Conservation (phyloP, 1,140 invertebrate species). For the Brachionus koreanus region DNA sequence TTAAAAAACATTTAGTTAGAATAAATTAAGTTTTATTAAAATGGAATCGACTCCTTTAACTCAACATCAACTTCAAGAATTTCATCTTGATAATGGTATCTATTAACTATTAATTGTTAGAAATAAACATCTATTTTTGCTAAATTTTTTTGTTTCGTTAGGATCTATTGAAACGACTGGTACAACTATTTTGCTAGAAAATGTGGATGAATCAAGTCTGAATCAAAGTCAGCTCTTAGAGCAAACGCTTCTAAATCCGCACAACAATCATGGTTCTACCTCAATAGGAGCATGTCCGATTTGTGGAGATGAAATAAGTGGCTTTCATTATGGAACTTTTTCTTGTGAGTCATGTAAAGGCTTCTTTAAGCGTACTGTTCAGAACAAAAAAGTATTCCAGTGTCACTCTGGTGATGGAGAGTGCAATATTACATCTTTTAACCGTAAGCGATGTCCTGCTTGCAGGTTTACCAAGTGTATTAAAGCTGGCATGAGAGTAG, state of each 20-base stretch:
- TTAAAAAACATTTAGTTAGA: neutral
- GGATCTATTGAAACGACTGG: neutral
- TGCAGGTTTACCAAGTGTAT: constrained; percentile 95
- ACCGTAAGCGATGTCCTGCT: constrained; percentile 90
- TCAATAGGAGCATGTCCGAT: constrained; percentile 78
- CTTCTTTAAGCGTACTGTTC: constrained; percentile 95
- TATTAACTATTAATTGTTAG: no score
- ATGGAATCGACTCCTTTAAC: neutral
- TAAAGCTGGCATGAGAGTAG: constrained; percentile 90
- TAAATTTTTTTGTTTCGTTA: neutral
- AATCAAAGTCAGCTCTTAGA: neutral
- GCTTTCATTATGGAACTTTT: constrained; percentile 69
- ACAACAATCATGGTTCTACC: neutral
- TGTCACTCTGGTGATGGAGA: constrained; percentile 75
- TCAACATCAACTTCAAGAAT: constrained; percentile 25
- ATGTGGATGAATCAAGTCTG: neutral
- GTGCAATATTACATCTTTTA: constrained; percentile 81
- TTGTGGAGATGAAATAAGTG: constrained; percentile 80
- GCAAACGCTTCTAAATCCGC: neutral
- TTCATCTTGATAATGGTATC: neutral
- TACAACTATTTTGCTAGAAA: constrained; percentile 8
- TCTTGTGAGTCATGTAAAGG: constrained; percentile 95
- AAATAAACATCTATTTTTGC: neutral
- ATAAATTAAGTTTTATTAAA: neutral
- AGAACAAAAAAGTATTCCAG: constrained; percentile 93